Evolutionary conservation across 2,797 vertebrate species (phyloP), one percentile per base, ranked within the genome.

Genomic region (Galaxias olidus): DNA sequence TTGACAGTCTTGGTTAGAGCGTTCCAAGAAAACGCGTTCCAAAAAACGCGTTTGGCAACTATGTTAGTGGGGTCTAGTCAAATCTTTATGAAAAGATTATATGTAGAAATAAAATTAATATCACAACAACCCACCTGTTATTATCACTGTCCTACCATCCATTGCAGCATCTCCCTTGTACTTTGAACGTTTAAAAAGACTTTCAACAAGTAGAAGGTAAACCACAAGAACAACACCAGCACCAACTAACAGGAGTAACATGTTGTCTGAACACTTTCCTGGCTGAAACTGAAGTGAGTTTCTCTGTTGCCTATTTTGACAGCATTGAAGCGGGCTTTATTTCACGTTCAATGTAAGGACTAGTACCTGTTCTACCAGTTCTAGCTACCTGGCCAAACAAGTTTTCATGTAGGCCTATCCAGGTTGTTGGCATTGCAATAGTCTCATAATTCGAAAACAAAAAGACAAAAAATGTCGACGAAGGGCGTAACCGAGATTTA

Each of bases 101-200:
- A 8, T 10, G 40, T 5, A 14, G 6, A 13, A n/a, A 49, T 9
- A 59, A 4, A 14, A n/a, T 17, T 43, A 11, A 6, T 20, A n/a
- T 12, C 15, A n/a, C 19, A 18, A 8, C 6, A 18, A 61, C 59
- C 7, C 10, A 90, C 90, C 90, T 11, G 90, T 91, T 42, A 91
- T 75, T 17, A 91, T 78, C 0, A 82, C 88, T 2, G 90, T 90
- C 70, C 79, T 89, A 17, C 89, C 88, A 10, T 72, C 73, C 52
- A 91, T 73, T 73, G 58, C 79, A 65, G 59, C 47, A 43, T 68
- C 14, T 56, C 84, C 85, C 51, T 59, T 70, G 63, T 87, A 91
- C 20, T 20, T 65, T 6, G 74, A 62, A 18, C 81, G 82, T 66
- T 73, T 80, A 52, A 87, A 66, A 15, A 61, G 48, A 61, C 19